Conservation (phyloP, 2,888 invertebrate genomes). For the Diplolepis rosae region DNA sequence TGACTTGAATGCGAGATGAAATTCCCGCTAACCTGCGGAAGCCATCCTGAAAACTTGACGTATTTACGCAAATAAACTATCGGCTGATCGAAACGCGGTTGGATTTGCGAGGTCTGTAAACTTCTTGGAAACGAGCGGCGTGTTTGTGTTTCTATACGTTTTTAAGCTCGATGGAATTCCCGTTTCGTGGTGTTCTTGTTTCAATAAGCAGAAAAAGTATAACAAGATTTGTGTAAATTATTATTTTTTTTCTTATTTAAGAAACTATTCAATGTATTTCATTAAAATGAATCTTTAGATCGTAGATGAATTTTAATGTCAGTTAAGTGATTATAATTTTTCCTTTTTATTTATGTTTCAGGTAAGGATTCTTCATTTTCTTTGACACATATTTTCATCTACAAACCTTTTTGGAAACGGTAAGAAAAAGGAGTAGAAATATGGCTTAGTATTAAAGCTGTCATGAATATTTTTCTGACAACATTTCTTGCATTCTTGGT, state of each 20-base stretch:
- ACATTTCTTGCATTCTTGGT: too few relatives aligned
- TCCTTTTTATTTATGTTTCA: background rate
- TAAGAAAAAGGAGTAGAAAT: too few relatives aligned
- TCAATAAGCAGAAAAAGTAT: background rate
- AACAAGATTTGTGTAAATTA: conserved; percentile 3
- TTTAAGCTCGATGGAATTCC: conserved; percentile 10
- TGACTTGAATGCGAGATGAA: conserved; percentile 47
- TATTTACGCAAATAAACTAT: conserved; percentile 31
- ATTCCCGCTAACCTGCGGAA: conserved; percentile 41
- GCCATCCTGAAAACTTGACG: conserved; percentile 26
- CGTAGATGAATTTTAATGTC: background rate
- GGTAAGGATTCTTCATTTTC: background rate
- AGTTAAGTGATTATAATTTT: background rate
- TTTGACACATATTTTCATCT: background rate
- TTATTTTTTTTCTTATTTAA: too few relatives aligned
- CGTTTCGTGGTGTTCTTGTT: background rate
- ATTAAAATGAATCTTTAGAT: background rate
- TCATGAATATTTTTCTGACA: too few relatives aligned
- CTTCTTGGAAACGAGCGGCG: conserved; percentile 32
- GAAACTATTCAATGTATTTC: too few relatives aligned
- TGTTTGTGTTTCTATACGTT: conserved; percentile 19
- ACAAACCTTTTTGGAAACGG: too few relatives aligned
- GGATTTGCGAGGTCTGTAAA: conserved; percentile 26
- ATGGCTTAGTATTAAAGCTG: too few relatives aligned
- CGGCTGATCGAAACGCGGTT: conserved; percentile 24